phyloP scores from a whole-genome alignment of 2,888 invertebrate species.

The Rhyacophila evoluta region DNA sequence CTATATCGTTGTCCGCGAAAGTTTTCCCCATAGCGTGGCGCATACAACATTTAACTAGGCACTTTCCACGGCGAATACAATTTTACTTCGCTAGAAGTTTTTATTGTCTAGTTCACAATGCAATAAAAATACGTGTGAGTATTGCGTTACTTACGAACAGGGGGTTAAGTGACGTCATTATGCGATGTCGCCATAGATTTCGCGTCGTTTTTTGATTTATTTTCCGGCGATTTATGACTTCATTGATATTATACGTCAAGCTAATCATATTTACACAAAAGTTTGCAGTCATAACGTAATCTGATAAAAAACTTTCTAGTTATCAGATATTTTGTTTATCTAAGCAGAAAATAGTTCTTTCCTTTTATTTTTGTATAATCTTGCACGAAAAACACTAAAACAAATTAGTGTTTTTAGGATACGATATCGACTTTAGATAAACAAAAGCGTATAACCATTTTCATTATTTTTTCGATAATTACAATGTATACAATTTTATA shows the following conservation, averaged over 20 bases:
- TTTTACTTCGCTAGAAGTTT: constrained; percentile 38
- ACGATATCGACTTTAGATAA: no score
- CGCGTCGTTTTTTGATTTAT: not conserved
- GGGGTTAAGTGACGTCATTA: constrained; percentile 40
- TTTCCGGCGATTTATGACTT: not conserved
- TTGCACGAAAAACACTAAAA: no score
- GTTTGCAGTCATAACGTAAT: no score
- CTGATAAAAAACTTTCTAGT: no score
- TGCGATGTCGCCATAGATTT: constrained; percentile 3
- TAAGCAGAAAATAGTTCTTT: no score
- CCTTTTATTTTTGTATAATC: no score
- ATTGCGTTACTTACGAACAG: constrained; percentile 33
- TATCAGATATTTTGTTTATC: no score
- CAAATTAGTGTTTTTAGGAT: no score
- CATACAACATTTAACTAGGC: constrained; percentile 44
- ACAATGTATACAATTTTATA: no score
- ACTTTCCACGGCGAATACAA: constrained; percentile 30
- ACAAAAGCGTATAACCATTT: no score
- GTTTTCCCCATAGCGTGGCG: constrained; percentile 31
- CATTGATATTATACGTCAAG: not conserved
- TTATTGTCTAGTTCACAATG: constrained; percentile 43
- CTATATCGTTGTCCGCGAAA: constrained; percentile 28
- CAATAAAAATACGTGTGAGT: constrained; percentile 48
- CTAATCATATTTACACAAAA: no score
- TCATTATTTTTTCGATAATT: no score